These are phyloP conservation scores for Rousettus leschenaultii DNA, from an alignment of 2,113 vertebrate species.

Conservation along the genomic window DNA sequence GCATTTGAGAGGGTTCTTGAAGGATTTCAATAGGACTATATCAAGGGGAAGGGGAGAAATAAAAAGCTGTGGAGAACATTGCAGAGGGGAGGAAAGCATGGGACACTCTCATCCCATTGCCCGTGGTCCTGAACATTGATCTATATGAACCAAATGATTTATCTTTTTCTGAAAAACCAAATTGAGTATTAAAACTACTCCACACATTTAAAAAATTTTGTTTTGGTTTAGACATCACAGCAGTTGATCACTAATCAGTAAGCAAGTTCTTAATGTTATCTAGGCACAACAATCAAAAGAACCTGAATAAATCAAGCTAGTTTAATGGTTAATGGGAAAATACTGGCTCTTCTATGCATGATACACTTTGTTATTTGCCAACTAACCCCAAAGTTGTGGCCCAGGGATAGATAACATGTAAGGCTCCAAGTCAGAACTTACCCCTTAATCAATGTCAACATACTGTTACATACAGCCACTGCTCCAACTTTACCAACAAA, in stretches of 20 bases:
- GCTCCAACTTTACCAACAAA: neutral
- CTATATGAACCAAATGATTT: neutral
- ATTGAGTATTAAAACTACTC: neutral
- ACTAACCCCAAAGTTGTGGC: neutral
- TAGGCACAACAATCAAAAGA: neutral
- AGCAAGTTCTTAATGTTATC: neutral
- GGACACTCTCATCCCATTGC: neutral
- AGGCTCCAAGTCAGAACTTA: neutral
- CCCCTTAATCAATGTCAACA: neutral
- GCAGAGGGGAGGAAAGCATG: neutral
- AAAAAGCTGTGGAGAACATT: neutral
- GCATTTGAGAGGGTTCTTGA: neutral
- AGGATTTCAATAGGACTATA: neutral
- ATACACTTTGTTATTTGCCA: neutral
- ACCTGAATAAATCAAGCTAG: neutral
- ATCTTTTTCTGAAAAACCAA: neutral
- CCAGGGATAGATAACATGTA: neutral
- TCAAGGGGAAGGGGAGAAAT: neutral
- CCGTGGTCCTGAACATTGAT: neutral
- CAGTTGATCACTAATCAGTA: neutral
- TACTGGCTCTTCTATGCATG: neutral
- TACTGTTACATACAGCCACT: neutral
- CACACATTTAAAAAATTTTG: neutral
- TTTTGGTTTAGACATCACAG: constrained; percentile 5
- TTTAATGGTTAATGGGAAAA: neutral